Percentiles rank a stretch among this genome's conserved stretches.
phyloP scores from a whole-genome alignment of 2,888 invertebrate genomes.

The Diloba caeruleocephala region DNA sequence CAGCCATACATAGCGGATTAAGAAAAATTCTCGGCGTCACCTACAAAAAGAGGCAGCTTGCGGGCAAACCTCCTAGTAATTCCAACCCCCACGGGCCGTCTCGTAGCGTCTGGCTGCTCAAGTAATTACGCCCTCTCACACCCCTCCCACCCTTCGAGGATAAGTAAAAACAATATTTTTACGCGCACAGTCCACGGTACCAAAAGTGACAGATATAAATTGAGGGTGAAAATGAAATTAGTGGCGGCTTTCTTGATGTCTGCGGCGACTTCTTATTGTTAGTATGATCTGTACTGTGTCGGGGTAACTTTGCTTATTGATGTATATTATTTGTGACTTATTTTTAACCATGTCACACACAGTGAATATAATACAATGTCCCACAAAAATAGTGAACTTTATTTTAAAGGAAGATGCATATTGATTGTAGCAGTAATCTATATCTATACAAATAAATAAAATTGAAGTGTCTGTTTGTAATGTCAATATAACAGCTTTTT shows the following conservation, averaged over 20 bases:
- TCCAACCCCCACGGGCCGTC: constrained; percentile 76
- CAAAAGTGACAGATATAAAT: constrained; percentile 87
- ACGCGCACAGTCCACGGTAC: constrained; percentile 80
- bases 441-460: no score
- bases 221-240: constrained; percentile 84
- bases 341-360: no score
- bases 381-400: no score
- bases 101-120: constrained; percentile 80
- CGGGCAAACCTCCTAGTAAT: constrained; percentile 74
- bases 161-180: constrained; percentile 89
- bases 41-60: constrained; percentile 74
- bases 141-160: constrained; percentile 71
- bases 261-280: constrained; percentile 64
- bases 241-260: constrained; percentile 73
- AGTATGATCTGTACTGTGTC: constrained; percentile 48
- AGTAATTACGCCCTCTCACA: constrained; percentile 81
- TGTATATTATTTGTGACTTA: constrained; percentile 1
- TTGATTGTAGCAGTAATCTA: no score
- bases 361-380: no score
- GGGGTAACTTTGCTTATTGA: constrained; percentile 22
- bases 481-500: no score
- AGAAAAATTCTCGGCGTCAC: constrained; percentile 76
- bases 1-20: constrained; percentile 66
- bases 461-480: no score
- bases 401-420: no score